These are phyloP conservation scores for Thymelicus sylvestris DNA, from an alignment of 2,888 invertebrate species.

Conservation along the genomic window DNA sequence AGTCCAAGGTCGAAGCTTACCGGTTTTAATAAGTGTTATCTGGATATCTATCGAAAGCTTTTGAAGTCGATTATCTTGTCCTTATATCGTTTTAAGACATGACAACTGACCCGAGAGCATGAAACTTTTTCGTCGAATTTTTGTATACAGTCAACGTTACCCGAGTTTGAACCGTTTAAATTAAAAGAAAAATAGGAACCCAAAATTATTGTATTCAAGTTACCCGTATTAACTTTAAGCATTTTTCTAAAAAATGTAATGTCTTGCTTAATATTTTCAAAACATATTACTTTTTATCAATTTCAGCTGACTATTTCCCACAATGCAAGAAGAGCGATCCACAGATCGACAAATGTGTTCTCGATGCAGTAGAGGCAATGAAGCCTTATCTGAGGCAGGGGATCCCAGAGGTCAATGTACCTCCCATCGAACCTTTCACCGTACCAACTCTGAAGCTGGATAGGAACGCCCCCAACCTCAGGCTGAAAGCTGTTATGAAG, in stretches of 20 bases:
- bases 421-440: conserved; percentile 88
- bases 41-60: no score
- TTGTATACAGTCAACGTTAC: no score
- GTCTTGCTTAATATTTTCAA: no score
- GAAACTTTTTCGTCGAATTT: no score
- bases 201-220: no score
- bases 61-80: no score
- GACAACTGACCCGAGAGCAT: no score
- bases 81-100: no score
- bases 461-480: conserved; percentile 88
- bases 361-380: conserved; percentile 84
- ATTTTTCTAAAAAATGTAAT: no score
- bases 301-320: conserved; percentile 85
- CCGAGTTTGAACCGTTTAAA: no score
- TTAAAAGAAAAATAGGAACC: no score
- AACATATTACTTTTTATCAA: conserved; percentile 3
- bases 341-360: conserved; percentile 85
- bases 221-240: no score
- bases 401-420: conserved; percentile 87
- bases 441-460: conserved; percentile 88
- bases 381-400: conserved; percentile 85
- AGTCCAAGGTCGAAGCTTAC: background rate
- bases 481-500: conserved; percentile 87
- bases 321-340: conserved; percentile 87
- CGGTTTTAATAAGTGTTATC: background rate